phyloP scores from a whole-genome alignment of 2,888 invertebrate genomes.

The Agapostemon virescens region DNA sequence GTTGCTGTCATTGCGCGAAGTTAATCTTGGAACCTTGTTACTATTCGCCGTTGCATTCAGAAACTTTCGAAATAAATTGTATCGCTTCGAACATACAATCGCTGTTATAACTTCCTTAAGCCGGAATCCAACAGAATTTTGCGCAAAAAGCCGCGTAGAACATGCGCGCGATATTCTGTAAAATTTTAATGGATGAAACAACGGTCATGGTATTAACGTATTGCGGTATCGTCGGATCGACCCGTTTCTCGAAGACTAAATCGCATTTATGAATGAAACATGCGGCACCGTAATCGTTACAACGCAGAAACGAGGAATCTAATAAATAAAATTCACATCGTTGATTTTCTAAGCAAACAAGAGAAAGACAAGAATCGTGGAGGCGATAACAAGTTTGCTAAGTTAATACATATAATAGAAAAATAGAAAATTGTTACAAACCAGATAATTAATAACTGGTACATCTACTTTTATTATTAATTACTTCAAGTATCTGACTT shows the following conservation, averaged over 20 bases:
- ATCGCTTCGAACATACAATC: background rate
- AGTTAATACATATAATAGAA: too few relatives aligned
- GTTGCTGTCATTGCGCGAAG: conserved; percentile 2
- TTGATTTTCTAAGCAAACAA: too few relatives aligned
- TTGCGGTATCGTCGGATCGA: background rate
- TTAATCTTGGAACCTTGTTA: conserved; percentile 15
- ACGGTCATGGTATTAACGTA: background rate
- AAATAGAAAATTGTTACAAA: too few relatives aligned
- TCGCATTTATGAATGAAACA: background rate
- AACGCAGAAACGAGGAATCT: background rate
- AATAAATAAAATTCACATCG: too few relatives aligned
- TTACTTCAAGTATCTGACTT: too few relatives aligned
- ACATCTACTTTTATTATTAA: too few relatives aligned
- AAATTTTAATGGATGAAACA: background rate
- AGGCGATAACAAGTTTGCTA: too few relatives aligned
- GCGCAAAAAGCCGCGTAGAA: background rate
- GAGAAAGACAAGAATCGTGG: too few relatives aligned
- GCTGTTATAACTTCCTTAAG: background rate
- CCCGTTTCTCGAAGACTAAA: background rate
- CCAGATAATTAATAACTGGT: too few relatives aligned
- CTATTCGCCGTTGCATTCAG: background rate
- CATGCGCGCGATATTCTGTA: background rate
- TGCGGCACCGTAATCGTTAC: background rate
- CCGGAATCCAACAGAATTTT: background rate
- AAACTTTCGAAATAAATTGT: conserved; percentile 6